Percentiles rank a stretch among this genome's conserved stretches.
Conservation (phyloP, 1,140 invertebrate species). For the Condylostylus longicornis region DNA sequence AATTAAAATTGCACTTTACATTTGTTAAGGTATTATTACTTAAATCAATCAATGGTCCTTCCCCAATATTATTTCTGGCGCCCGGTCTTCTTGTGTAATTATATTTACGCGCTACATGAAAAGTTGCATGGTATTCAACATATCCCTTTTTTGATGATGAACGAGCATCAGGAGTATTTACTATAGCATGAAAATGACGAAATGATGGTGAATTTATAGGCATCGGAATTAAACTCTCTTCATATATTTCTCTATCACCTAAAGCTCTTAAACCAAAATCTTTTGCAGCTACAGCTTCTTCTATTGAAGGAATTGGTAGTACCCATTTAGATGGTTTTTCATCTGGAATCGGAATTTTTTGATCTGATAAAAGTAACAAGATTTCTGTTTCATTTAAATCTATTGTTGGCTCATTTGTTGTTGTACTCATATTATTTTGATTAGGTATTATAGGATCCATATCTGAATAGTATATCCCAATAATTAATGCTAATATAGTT, state of each 20-base stretch:
- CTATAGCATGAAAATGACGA: constrained; percentile 50
- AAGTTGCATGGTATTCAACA: constrained; percentile 48
- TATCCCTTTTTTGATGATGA: constrained; percentile 45
- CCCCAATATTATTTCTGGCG: constrained; percentile 36
- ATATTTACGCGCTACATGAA: constrained; percentile 32
- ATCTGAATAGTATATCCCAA: neutral
- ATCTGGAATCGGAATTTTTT: constrained; percentile 16
- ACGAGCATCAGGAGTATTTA: constrained; percentile 40
- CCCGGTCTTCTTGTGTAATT: constrained; percentile 19
- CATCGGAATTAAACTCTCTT: constrained; percentile 34
- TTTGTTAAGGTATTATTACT: constrained; percentile 14
- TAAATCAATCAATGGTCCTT: constrained; percentile 34
- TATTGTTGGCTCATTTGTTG: neutral
- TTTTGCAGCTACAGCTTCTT: constrained; percentile 33
- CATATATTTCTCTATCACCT: constrained; percentile 35
- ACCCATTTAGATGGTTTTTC: constrained; percentile 22
- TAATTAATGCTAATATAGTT: neutral
- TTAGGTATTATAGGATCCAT: neutral
- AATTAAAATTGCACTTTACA: constrained; percentile 19
- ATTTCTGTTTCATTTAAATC: neutral
- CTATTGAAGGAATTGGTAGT: constrained; percentile 11
- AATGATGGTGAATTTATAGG: constrained; percentile 44
- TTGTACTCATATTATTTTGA: neutral
- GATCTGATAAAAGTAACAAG: constrained; percentile 4
- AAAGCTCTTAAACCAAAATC: constrained; percentile 41